phyloP scores from a whole-genome alignment of 2,888 invertebrate species.

The Heliconius hortense region DNA sequence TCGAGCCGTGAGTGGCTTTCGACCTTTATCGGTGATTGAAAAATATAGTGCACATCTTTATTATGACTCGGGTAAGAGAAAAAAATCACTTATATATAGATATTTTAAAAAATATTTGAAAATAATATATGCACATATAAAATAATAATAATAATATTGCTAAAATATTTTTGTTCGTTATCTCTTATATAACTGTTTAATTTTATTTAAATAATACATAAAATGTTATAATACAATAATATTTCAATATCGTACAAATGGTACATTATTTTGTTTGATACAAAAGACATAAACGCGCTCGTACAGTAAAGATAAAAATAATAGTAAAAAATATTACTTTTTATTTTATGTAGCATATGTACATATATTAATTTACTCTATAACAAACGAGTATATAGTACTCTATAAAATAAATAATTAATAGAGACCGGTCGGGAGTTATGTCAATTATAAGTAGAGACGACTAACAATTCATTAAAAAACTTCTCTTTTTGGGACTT shows the following conservation, averaged over 20 bases:
- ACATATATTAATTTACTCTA: too few species aligned
- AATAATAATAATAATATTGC: not conserved
- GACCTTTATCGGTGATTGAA: constrained; percentile 35
- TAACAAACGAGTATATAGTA: too few species aligned
- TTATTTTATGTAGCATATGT: not conserved
- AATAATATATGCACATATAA: not conserved
- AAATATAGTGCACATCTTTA: constrained; percentile 35
- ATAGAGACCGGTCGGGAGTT: constrained; percentile 5
- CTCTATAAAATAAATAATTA: not conserved
- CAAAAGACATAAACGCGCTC: constrained; percentile 15
- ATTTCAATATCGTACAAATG: not conserved
- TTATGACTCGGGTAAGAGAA: constrained; percentile 49
- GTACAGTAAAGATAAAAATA: not conserved
- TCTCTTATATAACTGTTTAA: not conserved
- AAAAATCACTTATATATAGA: constrained; percentile 24
- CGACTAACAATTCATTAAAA: constrained; percentile 29
- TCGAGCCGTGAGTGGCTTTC: constrained; percentile 40
- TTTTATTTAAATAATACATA: not conserved
- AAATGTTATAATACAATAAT: not conserved
- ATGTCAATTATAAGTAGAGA: constrained; percentile 22
- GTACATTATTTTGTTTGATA: not conserved
- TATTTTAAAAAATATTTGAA: not conserved
- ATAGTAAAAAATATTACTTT: not conserved
- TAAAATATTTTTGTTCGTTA: not conserved
- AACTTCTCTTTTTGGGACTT: constrained; percentile 30